These are phyloP conservation scores for Monodelphis domestica DNA, from an alignment of 2,797 vertebrate species.

Conservation along the genomic window DNA sequence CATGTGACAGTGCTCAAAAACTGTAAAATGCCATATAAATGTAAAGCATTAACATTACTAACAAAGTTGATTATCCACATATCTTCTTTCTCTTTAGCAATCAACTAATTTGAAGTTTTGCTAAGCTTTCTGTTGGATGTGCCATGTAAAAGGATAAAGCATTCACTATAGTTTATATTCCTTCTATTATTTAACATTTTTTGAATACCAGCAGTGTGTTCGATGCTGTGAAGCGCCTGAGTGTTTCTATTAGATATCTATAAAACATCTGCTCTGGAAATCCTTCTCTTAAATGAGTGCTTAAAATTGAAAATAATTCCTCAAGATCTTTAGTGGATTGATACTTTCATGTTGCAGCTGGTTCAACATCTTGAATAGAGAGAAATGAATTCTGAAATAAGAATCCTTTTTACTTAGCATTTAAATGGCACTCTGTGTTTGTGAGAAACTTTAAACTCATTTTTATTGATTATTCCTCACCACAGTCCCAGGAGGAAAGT, in stretches of 20 bases:
- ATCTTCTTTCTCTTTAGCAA: slow-evolving; percentile 40
- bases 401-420: slow-evolving; percentile 42
- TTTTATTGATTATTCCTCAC: slow-evolving; percentile 30
- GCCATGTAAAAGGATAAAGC: slow-evolving; percentile 20
- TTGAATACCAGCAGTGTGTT: slow-evolving; percentile 18
- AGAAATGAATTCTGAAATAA: slow-evolving; percentile 61
- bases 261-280: slow-evolving; percentile 46
- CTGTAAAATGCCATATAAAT: neutral
- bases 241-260: slow-evolving; percentile 50
- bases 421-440: slow-evolving; percentile 51
- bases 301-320: slow-evolving; percentile 37
- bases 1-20: neutral
- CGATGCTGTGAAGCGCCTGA: slow-evolving; percentile 14
- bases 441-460: slow-evolving; percentile 32
- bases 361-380: neutral
- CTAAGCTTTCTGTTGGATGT: slow-evolving; percentile 24
- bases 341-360: slow-evolving; percentile 22
- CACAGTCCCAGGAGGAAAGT: slow-evolving; percentile 9
- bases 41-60: neutral
- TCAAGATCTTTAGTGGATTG: slow-evolving; percentile 9
- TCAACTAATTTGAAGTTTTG: slow-evolving; percentile 38
- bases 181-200: slow-evolving; percentile 48
- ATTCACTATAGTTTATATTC: neutral
- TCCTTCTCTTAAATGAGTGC: slow-evolving; percentile 35
- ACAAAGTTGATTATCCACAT: neutral